Base-by-base conservation (phyloP, 2,797 vertebrate genomes). In the Notoglanidium macrostoma region DNA sequence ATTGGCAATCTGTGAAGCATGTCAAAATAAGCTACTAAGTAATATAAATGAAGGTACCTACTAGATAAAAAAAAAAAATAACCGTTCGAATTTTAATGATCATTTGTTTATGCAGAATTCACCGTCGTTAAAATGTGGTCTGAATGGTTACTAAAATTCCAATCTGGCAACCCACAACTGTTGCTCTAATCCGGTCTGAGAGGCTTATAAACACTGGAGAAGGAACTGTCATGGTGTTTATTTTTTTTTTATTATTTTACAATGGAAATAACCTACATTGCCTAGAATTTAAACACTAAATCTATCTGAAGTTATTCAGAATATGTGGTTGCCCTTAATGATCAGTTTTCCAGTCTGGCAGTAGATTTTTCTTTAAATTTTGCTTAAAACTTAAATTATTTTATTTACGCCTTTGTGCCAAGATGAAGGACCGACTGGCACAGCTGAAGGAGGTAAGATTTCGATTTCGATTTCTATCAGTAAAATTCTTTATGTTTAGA, bases 401-500 rank as follows among this genome's bases (percentile, higher is more conserved):
- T 32, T 49, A 54, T 63, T 70, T 57, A 26, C 10, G 1, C 29
- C 6, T 57, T 35, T 78, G 70, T 65, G 29, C 44, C 40, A 94
- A 91, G 68, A 96, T 96, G 96, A 96, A 96, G 92, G 96, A 96
- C 87, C 94, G 96, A 74, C 91, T 96, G 91, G 95, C 95, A 1
- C 96, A 96, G 88, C 91, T 96, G 87, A 96, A 96, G 81, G 94
- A 95, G 94, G 96, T 96, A 92, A 76, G 92, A 32, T 32, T 11
- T 46, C 1, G 5, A 3, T 65, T 11, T 40, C 0, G 4, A 7
- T 65, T 46, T 32, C 35, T 84, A 44, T 40, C 67, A 40, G 11
- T 5, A 68, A 44, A 87, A 76, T 40, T 35, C 14, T 76, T 78
- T 35, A 74, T 8, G 35, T n/a, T 83, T 23, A 32, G 54, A 29